Base-by-base conservation (phyloP, 2,113 vertebrate species). In the Melanotaenia duboulayi region DNA sequence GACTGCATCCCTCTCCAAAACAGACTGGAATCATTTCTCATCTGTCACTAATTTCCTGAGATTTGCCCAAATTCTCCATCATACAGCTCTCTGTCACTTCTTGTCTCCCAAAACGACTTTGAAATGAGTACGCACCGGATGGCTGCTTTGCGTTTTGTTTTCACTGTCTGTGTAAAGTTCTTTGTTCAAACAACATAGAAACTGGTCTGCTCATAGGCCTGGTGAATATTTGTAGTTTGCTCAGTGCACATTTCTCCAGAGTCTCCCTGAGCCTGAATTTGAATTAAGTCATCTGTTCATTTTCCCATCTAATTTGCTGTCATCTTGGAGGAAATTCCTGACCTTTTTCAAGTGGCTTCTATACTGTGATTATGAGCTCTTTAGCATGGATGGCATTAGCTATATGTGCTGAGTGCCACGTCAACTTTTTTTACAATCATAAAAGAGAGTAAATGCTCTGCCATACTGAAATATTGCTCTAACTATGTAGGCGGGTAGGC, bases 71-170 rank as follows among this genome's bases (percentile, higher is more conserved):
- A 69, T 50, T 46, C 17, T 57, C 51, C 50, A 25, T 42, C 24
- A 59, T 64, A 56, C 28, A 13, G 50, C 64, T 65, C 64, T 65
- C 72, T 77, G 60, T 71, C 78, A 74, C 66, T 71, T 84, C 65
- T 70, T 1, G 32, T 84, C 35, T 66, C 59, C 55, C 61, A 67
- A 48, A 59, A 49, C 12, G 20, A 71, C 54, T 87, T 76, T 80
- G 61, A 83, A 78, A 86, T 75, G 46, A 70, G 75, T 71, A 55
- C 46, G 76, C 24, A 75, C 74, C 52, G 54, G 56, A 81, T 81
- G 81, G 65, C 83, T 87, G 77, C 72, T 88, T 78, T 78, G 69
- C 65, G 50, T 80, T 81, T 84, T 66, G 65, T 89, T 89, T 87
- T 82, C 74, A 28, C 71, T 71, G 65, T 73, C 71, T 71, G 56